These are phyloP conservation scores for Mustela lutreola DNA, from an alignment of 2,113 vertebrate species.

Conservation along the genomic window DNA sequence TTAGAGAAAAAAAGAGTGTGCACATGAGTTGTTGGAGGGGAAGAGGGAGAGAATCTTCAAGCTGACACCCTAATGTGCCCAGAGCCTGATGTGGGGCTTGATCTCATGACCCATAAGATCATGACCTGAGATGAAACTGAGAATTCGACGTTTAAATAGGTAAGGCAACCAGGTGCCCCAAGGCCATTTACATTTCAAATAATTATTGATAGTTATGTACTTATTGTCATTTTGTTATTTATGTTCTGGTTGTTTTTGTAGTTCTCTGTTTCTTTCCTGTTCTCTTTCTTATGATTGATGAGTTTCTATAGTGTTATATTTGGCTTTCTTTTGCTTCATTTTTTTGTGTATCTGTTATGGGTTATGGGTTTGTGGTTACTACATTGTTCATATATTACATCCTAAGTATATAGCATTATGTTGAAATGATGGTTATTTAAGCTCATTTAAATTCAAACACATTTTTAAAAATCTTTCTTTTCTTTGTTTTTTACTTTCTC, in stretches of 20 bases:
- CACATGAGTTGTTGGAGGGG: neutral
- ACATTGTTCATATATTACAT: neutral
- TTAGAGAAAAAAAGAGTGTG: neutral
- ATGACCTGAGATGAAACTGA: neutral
- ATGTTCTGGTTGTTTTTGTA: neutral
- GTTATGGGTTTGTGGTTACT: neutral
- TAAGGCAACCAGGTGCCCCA: neutral
- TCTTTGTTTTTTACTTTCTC: neutral
- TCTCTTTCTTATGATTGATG: neutral
- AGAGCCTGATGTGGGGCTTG: neutral
- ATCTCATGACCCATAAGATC: neutral
- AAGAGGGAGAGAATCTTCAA: neutral
- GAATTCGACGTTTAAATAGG: neutral
- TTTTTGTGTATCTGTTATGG: neutral
- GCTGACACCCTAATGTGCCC: neutral
- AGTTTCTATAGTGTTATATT: neutral
- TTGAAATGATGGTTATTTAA: neutral
- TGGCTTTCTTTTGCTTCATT: neutral
- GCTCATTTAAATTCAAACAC: neutral
- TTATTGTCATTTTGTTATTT: neutral
- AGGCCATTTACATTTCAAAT: neutral
- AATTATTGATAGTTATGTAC: neutral
- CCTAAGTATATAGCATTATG: neutral
- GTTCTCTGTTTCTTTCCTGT: neutral
- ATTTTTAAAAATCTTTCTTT: neutral